Base-by-base conservation (phyloP, 1,140 invertebrate genomes). In the Achroia grisella region DNA sequence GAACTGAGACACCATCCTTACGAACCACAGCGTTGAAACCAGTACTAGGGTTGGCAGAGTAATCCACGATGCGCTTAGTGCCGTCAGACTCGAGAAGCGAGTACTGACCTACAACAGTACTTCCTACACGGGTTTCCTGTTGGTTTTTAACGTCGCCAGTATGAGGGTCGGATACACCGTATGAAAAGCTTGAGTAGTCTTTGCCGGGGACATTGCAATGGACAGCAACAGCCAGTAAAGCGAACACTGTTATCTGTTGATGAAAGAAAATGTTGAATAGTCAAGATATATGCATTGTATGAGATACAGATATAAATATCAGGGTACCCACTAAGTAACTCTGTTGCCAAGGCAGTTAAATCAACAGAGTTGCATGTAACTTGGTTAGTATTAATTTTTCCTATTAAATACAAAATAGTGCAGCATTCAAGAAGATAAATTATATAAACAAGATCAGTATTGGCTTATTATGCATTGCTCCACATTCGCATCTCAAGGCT, bases 91-190 rank as follows among this genome's bases (percentile, higher is more conserved):
- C 86, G 35, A 85, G 52, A 0, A 86, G 65, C 0, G 80, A 77
- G 49, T 86, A 86, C 29, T 76, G 71, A n/a, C 89, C 89, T 39
- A 81, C 72, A 10, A 90, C 89, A 14, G 86, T 57, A 58, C 89
- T 86, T 1, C 88, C 89, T 34, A 86, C 73, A 11, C 86, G 68
- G 39, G 59, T 77, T 62, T 88, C 86, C 35, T 82, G 57, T 47
- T 86, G 83, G 44, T 68, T 71, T 66, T 88, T 88, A 17, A 79
- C 71, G 56, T 88, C 87, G 9, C 88, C 85, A 53, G 77, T 89
- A 68, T 75, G 72, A 3, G 83, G 74, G 53, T 88, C 87, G 5
- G 71, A 56, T 0, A 88, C 86, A 36, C 68, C 66, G 44, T 87
- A 87, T 4, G 78, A 62, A 56, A 78, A 78, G 52, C 62, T 62